These are phyloP conservation scores for Pseudachorutes palmiensis DNA, from an alignment of 1,140 invertebrate genomes.

Conservation along the genomic window DNA sequence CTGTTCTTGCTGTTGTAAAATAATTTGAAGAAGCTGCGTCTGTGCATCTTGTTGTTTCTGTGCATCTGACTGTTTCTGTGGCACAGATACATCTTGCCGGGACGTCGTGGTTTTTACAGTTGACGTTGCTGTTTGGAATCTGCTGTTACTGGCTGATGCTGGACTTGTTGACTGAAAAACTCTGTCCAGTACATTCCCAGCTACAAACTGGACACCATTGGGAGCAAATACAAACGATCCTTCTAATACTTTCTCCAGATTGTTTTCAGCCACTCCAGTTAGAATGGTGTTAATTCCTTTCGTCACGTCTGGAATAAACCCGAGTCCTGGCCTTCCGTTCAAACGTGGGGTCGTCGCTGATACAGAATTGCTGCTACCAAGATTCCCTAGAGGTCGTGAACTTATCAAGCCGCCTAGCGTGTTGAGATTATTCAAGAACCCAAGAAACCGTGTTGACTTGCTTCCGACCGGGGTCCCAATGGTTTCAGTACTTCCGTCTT, in stretches of 20 bases:
- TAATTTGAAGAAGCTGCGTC: neutral
- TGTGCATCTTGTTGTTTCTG: neutral
- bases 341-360: neutral
- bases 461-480: too few species aligned
- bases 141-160: neutral
- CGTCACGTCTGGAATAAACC: constrained; percentile 14
- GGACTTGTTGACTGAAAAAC: constrained; percentile 11
- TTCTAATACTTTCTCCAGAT: constrained; percentile 14
- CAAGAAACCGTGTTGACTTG: neutral
- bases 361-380: neutral
- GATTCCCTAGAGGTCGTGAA: neutral
- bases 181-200: constrained; percentile 15
- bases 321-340: neutral
- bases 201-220: constrained; percentile 10
- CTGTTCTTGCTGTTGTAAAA: neutral
- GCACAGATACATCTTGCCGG: too few species aligned
- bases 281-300: constrained; percentile 20
- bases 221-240: constrained; percentile 23
- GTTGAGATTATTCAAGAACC: neutral
- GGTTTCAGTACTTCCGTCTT: too few species aligned
- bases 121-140: neutral
- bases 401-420: neutral
- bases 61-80: too few species aligned
- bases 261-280: constrained; percentile 10
- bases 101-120: too few species aligned